phyloP scores from a whole-genome alignment of 2,797 vertebrate species.

The Molossus alvarezi region DNA sequence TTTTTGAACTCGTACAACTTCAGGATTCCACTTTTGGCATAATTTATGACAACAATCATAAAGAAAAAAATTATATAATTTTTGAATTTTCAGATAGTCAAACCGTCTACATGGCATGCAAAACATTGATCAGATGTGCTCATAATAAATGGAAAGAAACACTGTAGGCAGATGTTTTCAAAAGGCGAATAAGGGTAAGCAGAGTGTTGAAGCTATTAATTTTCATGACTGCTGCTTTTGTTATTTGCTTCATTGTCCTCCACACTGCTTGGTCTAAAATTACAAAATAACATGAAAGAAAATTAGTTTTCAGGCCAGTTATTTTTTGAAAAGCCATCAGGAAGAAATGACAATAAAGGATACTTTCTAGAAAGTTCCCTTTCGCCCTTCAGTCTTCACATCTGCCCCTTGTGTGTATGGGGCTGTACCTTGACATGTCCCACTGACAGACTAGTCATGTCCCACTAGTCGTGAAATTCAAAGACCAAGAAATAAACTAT shows the following conservation, averaged over 20 bases:
- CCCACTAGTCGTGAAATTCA: background rate
- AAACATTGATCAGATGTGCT: conserved; percentile 61
- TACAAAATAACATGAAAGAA: conserved; percentile 42
- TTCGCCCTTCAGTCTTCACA: background rate
- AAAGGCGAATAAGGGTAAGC: conserved; percentile 71
- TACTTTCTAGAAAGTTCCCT: conserved; percentile 24
- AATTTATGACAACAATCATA: conserved; percentile 24
- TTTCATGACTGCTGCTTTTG: conserved; percentile 70
- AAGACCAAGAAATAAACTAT: conserved; percentile 16
- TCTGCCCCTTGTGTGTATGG: background rate
- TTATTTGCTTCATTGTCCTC: conserved; percentile 71
- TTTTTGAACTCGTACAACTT: background rate
- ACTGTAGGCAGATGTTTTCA: conserved; percentile 61
- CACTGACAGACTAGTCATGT: background rate
- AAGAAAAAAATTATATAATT: conserved; percentile 53
- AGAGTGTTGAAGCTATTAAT: conserved; percentile 54
- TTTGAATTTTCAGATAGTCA: conserved; percentile 62
- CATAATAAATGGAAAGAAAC: conserved; percentile 53
- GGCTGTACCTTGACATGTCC: background rate
- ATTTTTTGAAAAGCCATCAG: conserved; percentile 58
- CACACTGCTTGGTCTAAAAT: conserved; percentile 67
- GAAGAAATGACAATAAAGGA: background rate
- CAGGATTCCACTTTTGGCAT: background rate
- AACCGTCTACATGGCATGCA: conserved; percentile 53
- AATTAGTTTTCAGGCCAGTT: conserved; percentile 29